Base-by-base conservation (phyloP, 2,888 invertebrate species). In the Podotricha telesiphe region DNA sequence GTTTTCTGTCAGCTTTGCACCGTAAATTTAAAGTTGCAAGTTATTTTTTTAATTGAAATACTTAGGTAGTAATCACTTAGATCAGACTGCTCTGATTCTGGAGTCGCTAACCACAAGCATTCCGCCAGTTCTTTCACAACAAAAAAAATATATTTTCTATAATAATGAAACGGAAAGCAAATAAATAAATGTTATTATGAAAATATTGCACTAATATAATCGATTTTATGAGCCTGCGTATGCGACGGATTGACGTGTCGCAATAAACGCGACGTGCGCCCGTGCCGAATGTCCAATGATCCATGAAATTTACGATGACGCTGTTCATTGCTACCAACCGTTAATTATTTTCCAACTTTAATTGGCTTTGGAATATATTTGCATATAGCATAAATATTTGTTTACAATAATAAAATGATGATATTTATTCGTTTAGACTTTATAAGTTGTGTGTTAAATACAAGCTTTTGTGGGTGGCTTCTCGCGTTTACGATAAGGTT, bases 1-100 rank as follows among this genome's bases (percentile, higher is more conserved):
- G 89, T 90, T 91, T 89, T 90, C 90, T 86, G 88, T 85, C 82
- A 80, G 83, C 85, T 91, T 88, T 88, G 79, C 79, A 74, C 73
- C 76, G 56, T 68, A 67, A 61, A 70, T 66, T 51, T 59, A 65
- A 51, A 55, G 45, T 40, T 47, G 34, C n/a, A n/a, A 50, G 40
- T 47, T 51, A 64, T 4, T 6, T 28, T 28, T 28, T 28, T 28
- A 28, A 28, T 28, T n/a, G n/a, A n/a, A n/a, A n/a, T n/a, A n/a
- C n/a, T n/a, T n/a, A n/a, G n/a, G n/a, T n/a, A n/a, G n/a, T n/a
- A n/a, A n/a, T n/a, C n/a, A n/a, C n/a, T n/a, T n/a, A n/a, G n/a
- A n/a, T n/a, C n/a, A n/a, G n/a, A n/a, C n/a, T n/a, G n/a, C n/a
- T n/a, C n/a, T n/a, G n/a, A 28, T 28, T 28, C 10, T 10, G 8